These are phyloP conservation scores for Mesochorus sp. DNA, from an alignment of 2,888 invertebrate species.

Conservation along the genomic window DNA sequence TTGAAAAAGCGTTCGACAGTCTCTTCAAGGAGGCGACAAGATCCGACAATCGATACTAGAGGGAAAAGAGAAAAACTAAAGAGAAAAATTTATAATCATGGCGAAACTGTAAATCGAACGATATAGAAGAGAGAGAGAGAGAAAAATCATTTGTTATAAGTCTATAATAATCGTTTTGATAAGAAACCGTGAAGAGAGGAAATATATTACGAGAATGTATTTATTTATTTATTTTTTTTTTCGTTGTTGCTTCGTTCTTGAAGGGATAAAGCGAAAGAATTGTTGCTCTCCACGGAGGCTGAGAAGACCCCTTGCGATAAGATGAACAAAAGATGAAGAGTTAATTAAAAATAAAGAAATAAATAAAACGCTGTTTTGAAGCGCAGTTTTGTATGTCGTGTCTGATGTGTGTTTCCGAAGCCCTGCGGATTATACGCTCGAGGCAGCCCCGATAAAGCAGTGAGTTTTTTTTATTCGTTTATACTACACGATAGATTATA, in stretches of 20 bases:
- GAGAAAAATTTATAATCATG: slow-evolving; percentile 13
- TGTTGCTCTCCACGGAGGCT: background rate
- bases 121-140: too few relatives aligned
- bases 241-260: background rate
- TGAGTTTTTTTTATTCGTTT: slow-evolving; percentile 70
- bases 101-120: slow-evolving; percentile 15
- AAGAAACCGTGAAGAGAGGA: slow-evolving; percentile 13
- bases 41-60: slow-evolving; percentile 70
- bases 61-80: slow-evolving; percentile 2
- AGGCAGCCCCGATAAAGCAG: slow-evolving; percentile 73
- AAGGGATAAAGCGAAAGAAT: background rate
- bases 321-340: slow-evolving; percentile 38
- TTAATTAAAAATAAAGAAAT: slow-evolving; percentile 5
- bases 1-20: slow-evolving; percentile 94
- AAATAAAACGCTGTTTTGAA: slow-evolving; percentile 56
- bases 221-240: slow-evolving; percentile 43
- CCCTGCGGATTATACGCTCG: slow-evolving; percentile 71
- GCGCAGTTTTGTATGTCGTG: slow-evolving; percentile 72
- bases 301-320: slow-evolving; percentile 32
- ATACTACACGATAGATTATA: slow-evolving; percentile 35
- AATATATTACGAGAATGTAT: slow-evolving; percentile 32
- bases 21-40: slow-evolving; percentile 85
- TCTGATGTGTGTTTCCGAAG: slow-evolving; percentile 77
- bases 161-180: slow-evolving; percentile 43
- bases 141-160: slow-evolving; percentile 20